Evolutionary conservation across 2,797 vertebrate genomes (phyloP).

Genomic region (Tragopan temminckii): DNA sequence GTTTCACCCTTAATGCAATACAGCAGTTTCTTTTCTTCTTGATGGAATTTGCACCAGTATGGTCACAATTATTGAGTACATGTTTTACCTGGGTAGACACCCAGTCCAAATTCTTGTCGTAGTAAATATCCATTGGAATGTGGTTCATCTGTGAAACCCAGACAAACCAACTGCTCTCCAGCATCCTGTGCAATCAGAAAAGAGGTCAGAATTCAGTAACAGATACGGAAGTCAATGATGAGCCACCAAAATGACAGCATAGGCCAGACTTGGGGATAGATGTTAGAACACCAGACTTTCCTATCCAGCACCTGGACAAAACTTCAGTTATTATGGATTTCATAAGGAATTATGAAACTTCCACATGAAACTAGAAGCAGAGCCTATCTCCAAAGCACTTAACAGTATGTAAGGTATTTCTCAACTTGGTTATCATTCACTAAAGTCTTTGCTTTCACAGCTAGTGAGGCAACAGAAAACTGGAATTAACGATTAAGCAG

Average conservation of each 20-base stretch:
- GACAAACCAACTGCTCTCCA: conserved; percentile 80
- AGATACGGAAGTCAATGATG: neutral
- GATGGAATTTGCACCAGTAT: neutral
- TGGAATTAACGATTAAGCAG: neutral
- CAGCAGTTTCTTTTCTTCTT: neutral
- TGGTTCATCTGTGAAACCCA: conserved; percentile 80
- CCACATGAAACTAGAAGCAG: neutral
- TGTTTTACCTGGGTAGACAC: conserved; percentile 79
- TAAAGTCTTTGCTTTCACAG: neutral
- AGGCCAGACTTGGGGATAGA: neutral
- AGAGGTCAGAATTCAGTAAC: neutral
- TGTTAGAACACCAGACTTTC: neutral
- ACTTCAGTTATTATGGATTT: neutral
- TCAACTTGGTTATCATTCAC: neutral
- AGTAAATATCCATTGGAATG: conserved; percentile 78
- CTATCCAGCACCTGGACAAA: neutral
- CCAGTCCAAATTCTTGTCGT: conserved; percentile 82
- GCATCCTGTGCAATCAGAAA: conserved; percentile 37
- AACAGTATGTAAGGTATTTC: neutral
- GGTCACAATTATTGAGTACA: neutral
- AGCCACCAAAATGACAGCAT: neutral
- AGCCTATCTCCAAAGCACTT: neutral
- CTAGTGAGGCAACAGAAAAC: neutral
- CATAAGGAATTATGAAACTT: neutral
- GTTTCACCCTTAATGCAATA: neutral